A percentile compares a stretch with the other conserved stretches of the same genome.
phyloP scores from a whole-genome alignment of 2,888 invertebrate species.

The Drosophila nr. fundita region DNA sequence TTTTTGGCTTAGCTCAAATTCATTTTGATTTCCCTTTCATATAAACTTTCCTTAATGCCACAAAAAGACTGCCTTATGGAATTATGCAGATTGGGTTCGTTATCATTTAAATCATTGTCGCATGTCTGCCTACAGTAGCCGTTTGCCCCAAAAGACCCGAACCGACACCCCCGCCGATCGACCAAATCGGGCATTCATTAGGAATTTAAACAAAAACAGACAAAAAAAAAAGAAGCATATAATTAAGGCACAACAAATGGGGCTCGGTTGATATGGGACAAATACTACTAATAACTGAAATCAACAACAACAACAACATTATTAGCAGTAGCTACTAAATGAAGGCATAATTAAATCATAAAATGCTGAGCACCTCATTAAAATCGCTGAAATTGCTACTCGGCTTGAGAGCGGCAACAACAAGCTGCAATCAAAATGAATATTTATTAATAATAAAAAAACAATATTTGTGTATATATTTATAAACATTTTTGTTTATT shows the following conservation, averaged over 20 bases:
- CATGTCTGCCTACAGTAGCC: conserved; percentile 57
- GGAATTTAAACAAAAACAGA: conserved; percentile 64
- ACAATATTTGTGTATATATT: conserved; percentile 44
- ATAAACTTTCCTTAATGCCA: conserved; percentile 37
- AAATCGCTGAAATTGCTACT: conserved; percentile 76
- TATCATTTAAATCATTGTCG: conserved; percentile 75
- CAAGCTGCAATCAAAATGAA: conserved; percentile 56
- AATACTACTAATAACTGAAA: conserved; percentile 48
- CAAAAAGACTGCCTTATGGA: conserved; percentile 27
- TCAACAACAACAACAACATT: conserved; percentile 28
- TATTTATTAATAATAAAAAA: conserved; percentile 54
- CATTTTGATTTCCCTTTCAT: conserved; percentile 22
- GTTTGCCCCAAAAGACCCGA: conserved; percentile 31
- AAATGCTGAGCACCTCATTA: conserved; percentile 80
- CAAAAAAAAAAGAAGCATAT: conserved; percentile 55
- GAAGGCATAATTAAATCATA: conserved; percentile 79
- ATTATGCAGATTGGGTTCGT: conserved; percentile 71
- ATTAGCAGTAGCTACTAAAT: conserved; percentile 55
- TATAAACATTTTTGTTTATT: conserved; percentile 75
- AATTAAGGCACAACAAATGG: conserved; percentile 78
- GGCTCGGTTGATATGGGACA: conserved; percentile 68
- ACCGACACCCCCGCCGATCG: not conserved
- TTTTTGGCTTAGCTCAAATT: conserved; percentile 16
- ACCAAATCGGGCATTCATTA: conserved; percentile 71
- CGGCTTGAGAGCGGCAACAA: conserved; percentile 66